Base-by-base conservation (phyloP, 2,888 invertebrate species). In the Mythimna ferrago region DNA sequence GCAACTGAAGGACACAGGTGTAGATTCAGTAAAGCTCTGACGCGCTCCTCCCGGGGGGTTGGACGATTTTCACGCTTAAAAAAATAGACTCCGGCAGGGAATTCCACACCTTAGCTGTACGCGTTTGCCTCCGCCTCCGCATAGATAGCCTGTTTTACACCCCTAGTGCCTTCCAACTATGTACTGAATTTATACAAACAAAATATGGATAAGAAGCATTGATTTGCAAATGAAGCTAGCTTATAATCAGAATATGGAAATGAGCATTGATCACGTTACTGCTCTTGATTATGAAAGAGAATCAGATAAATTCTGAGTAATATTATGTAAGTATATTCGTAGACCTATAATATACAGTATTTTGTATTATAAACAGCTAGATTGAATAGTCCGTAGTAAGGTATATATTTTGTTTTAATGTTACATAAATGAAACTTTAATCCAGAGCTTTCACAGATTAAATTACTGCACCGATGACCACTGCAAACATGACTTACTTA, bases 241-340 rank as follows among this genome's bases (percentile, higher is more conserved):
- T 71, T 69, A 68, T 71, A 73, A 77, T 70, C 58, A 56, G 10
- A 80, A 80, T 81, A 80, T 80, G 80, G 65, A 81, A 81, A 80
- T 77, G 41, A 67, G 35, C 56, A 67, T 69, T 72, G 63, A 80
- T 81, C 70, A 61, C 66, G 60, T 73, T 70, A 61, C 76, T 64
- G 58, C 68, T 67, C n/a, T 44, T 53, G 60, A 62, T 66, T 54
- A 51, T 58, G 41, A 56, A 67, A 54, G 68, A 71, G 48, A 41
- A 41, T 41, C 61, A 61, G 60, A 61, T 58, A 10, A 56, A 56
- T 73, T 57, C 21, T n/a, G n/a, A 53, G 2, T n/a, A 51, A n/a
- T 53, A 44, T 44, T 44, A 5, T 10, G 38, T 16, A 48, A 6
- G 16, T 48, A 48, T 51, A 51, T n/a, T 51, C 19, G n/a, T n/a